Evolutionary conservation across 2,113 vertebrate species (phyloP).

Genomic region (Mustelus asterias): DNA sequence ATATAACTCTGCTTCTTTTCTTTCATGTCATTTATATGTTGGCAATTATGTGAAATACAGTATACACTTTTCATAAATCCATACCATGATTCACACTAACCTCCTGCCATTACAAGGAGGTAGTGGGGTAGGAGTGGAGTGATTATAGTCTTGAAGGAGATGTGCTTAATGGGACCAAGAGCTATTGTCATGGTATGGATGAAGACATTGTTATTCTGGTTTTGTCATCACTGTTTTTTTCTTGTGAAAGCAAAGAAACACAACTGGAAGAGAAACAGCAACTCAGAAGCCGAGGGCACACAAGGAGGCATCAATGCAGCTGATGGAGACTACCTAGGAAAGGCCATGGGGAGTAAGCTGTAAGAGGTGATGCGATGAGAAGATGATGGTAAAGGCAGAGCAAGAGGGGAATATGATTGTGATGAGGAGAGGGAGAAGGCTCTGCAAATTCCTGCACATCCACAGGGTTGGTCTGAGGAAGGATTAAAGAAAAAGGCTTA

Average conservation of each 20-base stretch:
- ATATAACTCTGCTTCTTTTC: too few species aligned
- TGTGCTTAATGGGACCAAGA: background rate
- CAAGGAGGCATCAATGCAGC: background rate
- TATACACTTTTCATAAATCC: background rate
- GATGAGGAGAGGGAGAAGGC: background rate
- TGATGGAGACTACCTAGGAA: background rate
- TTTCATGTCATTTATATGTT: too few species aligned
- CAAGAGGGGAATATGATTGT: background rate
- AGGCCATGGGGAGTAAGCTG: background rate
- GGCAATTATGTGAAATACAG: background rate
- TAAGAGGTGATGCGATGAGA: background rate
- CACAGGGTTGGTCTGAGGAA: background rate
- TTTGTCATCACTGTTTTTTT: background rate
- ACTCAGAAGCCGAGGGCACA: background rate
- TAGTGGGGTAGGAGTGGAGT: background rate
- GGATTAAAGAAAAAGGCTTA: background rate
- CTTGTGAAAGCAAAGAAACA: background rate
- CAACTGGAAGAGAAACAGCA: background rate
- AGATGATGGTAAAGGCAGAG: background rate
- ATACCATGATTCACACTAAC: background rate
- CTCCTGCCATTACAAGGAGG: background rate
- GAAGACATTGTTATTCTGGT: background rate
- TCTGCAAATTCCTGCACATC: background rate
- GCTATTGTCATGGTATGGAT: background rate
- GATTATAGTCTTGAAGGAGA: background rate